Conservation (phyloP, 30 jellyfish, hydroid and myxozoan species). For the Chrysaora quinquecirrha region DNA sequence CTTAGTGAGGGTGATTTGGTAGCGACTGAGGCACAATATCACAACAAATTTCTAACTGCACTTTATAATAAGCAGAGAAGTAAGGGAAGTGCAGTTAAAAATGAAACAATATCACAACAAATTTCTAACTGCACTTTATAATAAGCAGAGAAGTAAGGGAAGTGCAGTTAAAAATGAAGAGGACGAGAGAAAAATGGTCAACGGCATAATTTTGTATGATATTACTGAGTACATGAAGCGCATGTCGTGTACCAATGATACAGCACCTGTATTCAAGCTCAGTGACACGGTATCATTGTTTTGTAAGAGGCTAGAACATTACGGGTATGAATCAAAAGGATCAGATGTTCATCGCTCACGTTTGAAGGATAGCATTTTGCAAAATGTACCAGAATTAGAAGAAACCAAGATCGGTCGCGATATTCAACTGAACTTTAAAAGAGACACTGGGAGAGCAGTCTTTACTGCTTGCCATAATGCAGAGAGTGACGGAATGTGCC, state of each 20-base stretch:
- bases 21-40: slow-evolving; percentile 18
- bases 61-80: not conserved
- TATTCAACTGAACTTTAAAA: not conserved
- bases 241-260: not conserved
- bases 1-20: no score
- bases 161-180: not conserved
- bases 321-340: not conserved
- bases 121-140: not conserved
- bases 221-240: not conserved
- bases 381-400: not conserved
- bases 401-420: not conserved
- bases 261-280: not conserved
- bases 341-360: not conserved
- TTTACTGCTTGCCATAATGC: not conserved
- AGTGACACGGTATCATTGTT: not conserved
- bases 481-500: not conserved
- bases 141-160: not conserved
- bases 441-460: slow-evolving; percentile 5
- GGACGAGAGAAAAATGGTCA: not conserved
- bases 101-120: slow-evolving; percentile 6
- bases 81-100: not conserved
- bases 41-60: not conserved
- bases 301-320: not conserved
- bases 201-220: not conserved
- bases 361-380: not conserved